Conservation (phyloP, 2,113 vertebrate species). For the Sinocyclocheilus anophthalmus region DNA sequence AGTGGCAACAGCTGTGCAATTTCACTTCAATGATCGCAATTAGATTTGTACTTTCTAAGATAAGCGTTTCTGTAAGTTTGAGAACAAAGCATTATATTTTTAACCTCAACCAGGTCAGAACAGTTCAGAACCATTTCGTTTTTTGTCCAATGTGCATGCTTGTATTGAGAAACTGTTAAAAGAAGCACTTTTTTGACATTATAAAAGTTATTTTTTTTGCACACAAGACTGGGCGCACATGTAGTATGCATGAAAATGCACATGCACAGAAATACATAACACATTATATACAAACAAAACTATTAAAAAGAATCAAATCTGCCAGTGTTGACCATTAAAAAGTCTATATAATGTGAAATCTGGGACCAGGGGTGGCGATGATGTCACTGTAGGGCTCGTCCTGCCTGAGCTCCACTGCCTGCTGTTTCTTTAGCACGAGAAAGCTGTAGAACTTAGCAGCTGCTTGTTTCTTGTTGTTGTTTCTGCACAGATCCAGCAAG, state of each 20-base stretch:
- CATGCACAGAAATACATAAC: slow-evolving; percentile 37
- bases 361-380: slow-evolving; percentile 92
- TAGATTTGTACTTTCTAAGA: slow-evolving; percentile 19
- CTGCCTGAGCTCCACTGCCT: slow-evolving; percentile 95
- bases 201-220: slow-evolving; percentile 18
- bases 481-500: slow-evolving; percentile 93
- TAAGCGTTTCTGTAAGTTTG: not conserved
- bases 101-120: not conserved
- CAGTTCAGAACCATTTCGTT: not conserved
- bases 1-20: not conserved
- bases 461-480: slow-evolving; percentile 98
- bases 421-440: slow-evolving; percentile 97
- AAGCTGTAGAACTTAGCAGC: slow-evolving; percentile 99
- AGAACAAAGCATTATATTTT: not conserved
- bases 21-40: slow-evolving; percentile 11
- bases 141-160: not conserved
- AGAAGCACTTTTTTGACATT: slow-evolving; percentile 1
- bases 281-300: slow-evolving; percentile 42
- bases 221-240: slow-evolving; percentile 21
- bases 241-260: slow-evolving; percentile 37
- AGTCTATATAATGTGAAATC: slow-evolving; percentile 92
- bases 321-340: slow-evolving; percentile 16
- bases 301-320: not conserved
- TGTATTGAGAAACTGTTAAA: not conserved
- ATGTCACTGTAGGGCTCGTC: slow-evolving; percentile 97